Conservation (phyloP, 2,113 vertebrate species). For the Labeo catla region DNA sequence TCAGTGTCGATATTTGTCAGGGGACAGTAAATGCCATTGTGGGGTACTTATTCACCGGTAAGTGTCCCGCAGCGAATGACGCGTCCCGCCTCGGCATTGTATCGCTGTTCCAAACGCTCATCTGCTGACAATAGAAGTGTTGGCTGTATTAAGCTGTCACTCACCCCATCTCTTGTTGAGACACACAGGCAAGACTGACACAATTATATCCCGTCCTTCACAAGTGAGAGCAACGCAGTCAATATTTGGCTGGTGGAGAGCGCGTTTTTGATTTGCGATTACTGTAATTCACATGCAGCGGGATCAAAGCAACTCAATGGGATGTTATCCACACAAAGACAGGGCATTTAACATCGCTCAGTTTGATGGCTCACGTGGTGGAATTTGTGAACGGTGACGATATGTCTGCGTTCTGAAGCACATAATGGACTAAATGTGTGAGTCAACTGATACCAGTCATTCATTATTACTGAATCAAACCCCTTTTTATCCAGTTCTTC, state of each 20-base stretch:
- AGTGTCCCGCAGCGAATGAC: constrained; percentile 43
- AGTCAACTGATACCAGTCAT: constrained; percentile 25
- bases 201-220: constrained; percentile 53
- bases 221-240: constrained; percentile 48
- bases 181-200: constrained; percentile 48
- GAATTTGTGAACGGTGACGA: constrained; percentile 12
- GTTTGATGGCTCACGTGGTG: constrained; percentile 20
- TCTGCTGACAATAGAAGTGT: constrained; percentile 49
- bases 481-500: constrained; percentile 17
- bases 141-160: constrained; percentile 60
- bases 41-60: constrained; percentile 49
- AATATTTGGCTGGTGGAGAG: constrained; percentile 47
- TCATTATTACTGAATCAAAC: constrained; percentile 10
- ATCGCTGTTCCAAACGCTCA: constrained; percentile 38
- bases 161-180: constrained; percentile 44
- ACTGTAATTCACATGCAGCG: constrained; percentile 52
- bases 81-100: constrained; percentile 37
- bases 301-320: constrained; percentile 52
- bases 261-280: constrained; percentile 47
- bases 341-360: constrained; percentile 21
- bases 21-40: constrained; percentile 44
- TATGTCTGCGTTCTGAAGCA: constrained; percentile 39
- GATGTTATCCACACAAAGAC: constrained; percentile 44
- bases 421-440: constrained; percentile 25
- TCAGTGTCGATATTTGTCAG: constrained; percentile 45